Percentiles rank a stretch among this genome's conserved stretches.
Evolutionary conservation across 1,140 invertebrate genomes (phyloP).

Genomic region (Linepithema humile): DNA sequence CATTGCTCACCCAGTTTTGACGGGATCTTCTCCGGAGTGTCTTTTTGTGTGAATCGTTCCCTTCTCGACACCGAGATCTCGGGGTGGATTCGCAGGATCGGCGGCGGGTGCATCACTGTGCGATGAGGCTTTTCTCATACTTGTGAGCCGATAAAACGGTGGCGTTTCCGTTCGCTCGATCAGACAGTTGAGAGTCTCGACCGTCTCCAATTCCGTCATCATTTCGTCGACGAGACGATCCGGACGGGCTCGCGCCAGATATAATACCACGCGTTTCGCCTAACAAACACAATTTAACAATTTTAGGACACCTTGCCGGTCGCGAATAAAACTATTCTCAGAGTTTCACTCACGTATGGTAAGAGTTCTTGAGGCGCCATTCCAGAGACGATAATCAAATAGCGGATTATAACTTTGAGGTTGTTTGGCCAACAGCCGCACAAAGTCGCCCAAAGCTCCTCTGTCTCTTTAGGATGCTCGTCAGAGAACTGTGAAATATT

Average conservation of each 20-base stretch:
- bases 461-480: conserved; percentile 97
- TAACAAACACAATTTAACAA: conserved; percentile 79
- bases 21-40: conserved; percentile 95
- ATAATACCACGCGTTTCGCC: conserved; percentile 97
- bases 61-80: conserved; percentile 90
- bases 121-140: conserved; percentile 94
- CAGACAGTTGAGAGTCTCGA: conserved; percentile 97
- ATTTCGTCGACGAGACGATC: conserved; percentile 97
- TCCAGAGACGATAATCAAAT: conserved; percentile 97
- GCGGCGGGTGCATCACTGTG: conserved; percentile 89
- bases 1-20: conserved; percentile 86
- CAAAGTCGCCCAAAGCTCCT: conserved; percentile 97
- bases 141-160: conserved; percentile 97
- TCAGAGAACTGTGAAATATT: conserved; percentile 92
- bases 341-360: conserved; percentile 89
- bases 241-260: conserved; percentile 94
- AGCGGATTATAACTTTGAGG: conserved; percentile 98
- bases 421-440: conserved; percentile 98
- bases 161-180: conserved; percentile 98
- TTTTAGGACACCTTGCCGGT: neutral
- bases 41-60: conserved; percentile 98
- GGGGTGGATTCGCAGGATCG: conserved; percentile 83
- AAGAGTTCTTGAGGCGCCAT: conserved; percentile 97
- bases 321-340: neutral
- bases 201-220: conserved; percentile 98